Conservation (phyloP, 2,888 invertebrate species). For the Vandiemenella viatica region DNA sequence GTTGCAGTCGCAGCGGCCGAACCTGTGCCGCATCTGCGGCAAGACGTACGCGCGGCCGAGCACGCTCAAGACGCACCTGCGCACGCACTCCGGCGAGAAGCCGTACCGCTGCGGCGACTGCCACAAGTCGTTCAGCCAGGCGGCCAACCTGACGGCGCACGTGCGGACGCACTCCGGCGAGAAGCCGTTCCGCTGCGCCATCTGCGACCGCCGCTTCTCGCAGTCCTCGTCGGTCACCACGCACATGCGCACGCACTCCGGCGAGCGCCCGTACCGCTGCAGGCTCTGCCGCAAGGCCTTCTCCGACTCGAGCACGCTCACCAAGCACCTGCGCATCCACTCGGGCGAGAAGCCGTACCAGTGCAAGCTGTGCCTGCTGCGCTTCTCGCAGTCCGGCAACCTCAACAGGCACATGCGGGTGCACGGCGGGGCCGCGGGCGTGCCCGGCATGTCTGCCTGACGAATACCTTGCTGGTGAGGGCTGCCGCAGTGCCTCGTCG, state of each 20-base stretch:
- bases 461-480: neutral
- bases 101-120: slow-evolving; percentile 86
- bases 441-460: neutral
- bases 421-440: slow-evolving; percentile 45
- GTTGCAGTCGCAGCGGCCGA: slow-evolving; percentile 42
- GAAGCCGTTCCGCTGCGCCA: slow-evolving; percentile 91
- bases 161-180: slow-evolving; percentile 92
- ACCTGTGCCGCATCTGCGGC: slow-evolving; percentile 86
- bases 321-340: slow-evolving; percentile 87
- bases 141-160: slow-evolving; percentile 95
- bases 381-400: slow-evolving; percentile 97
- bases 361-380: slow-evolving; percentile 85
- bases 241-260: slow-evolving; percentile 99
- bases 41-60: slow-evolving; percentile 94
- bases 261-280: slow-evolving; percentile 90
- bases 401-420: slow-evolving; percentile 98
- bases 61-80: slow-evolving; percentile 89
- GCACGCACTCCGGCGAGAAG: slow-evolving; percentile 92
- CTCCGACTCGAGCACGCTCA: slow-evolving; percentile 94
- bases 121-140: slow-evolving; percentile 94
- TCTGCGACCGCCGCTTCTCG: slow-evolving; percentile 92
- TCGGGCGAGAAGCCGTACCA: slow-evolving; percentile 94
- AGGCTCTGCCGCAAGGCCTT: slow-evolving; percentile 95
- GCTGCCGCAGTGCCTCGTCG: too few species aligned
- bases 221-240: slow-evolving; percentile 87